Evolutionary conservation across 2,797 vertebrate species (phyloP).

Genomic region (Pseudomugil tenellus): DNA sequence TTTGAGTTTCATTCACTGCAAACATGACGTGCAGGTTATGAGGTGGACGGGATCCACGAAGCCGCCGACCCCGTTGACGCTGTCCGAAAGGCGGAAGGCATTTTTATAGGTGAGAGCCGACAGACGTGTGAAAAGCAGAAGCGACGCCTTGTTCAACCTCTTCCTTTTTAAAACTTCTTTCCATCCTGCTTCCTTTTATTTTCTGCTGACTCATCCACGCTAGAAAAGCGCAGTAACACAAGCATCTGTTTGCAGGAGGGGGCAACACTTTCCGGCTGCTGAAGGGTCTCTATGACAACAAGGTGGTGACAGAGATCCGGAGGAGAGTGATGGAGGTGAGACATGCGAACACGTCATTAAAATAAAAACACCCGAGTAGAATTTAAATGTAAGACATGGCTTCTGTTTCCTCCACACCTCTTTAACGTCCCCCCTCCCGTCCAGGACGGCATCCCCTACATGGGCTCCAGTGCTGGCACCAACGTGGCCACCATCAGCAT

Average conservation of each 20-base stretch:
- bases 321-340: conserved; percentile 87
- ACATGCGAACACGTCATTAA: not conserved
- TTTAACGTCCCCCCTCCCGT: not conserved
- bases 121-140: too few species aligned
- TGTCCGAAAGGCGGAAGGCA: conserved; percentile 84
- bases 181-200: too few species aligned
- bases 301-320: conserved; percentile 86
- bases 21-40: conserved; percentile 79
- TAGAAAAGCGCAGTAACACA: not conserved
- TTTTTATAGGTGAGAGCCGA: conserved; percentile 89
- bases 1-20: not conserved
- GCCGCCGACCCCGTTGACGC: conserved; percentile 84
- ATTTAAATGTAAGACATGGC: not conserved
- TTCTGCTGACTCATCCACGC: too few species aligned
- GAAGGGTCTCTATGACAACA: conserved; percentile 88
- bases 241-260: conserved; percentile 78
- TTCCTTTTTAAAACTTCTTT: too few species aligned
- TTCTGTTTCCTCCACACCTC: not conserved
- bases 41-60: conserved; percentile 88
- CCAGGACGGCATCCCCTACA: conserved; percentile 88
- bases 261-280: conserved; percentile 92
- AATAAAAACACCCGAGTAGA: too few species aligned
- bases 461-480: conserved; percentile 90
- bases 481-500: conserved; percentile 89
- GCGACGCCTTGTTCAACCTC: too few species aligned